Conservation (phyloP, 2,888 invertebrate species). For the Drosophila greeni region DNA sequence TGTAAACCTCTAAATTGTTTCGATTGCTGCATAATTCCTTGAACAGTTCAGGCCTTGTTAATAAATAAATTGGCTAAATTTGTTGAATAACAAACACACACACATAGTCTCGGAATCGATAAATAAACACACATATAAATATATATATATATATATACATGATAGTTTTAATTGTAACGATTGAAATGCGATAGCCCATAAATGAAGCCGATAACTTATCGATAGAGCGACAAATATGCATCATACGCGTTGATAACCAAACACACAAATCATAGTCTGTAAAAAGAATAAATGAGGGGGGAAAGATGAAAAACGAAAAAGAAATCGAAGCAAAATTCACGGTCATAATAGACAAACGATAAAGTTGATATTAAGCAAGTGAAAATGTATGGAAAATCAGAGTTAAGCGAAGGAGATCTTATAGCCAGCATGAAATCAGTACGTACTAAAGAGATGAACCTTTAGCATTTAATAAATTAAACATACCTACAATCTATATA, state of each 20-base stretch:
- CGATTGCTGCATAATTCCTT: conserved; percentile 11
- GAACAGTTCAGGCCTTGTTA: conserved; percentile 24
- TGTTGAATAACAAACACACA: conserved; percentile 21
- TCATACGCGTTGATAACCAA: conserved; percentile 46
- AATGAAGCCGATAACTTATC: conserved; percentile 18
- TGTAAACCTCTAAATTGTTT: conserved; percentile 10
- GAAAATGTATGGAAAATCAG: conserved; percentile 18
- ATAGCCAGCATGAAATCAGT: conserved; percentile 43
- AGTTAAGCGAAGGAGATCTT: conserved; percentile 13
- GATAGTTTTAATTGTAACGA: conserved; percentile 30
- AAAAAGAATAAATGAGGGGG: conserved; percentile 39
- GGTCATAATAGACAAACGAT: conserved; percentile 22
- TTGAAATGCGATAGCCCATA: conserved; percentile 29
- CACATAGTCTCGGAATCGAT: conserved; percentile 22
- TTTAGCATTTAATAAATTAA: conserved; percentile 53
- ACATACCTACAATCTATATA: conserved; percentile 41
- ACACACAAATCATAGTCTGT: conserved; percentile 49
- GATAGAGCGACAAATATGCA: conserved; percentile 31
- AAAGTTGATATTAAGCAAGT: conserved; percentile 28
- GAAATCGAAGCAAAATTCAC: conserved; percentile 31
- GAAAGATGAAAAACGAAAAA: conserved; percentile 42
- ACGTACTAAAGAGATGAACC: conserved; percentile 47
- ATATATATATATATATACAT: conserved; percentile 12
- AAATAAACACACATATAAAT: background rate
- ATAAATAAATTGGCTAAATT: conserved; percentile 11